Percentiles rank a stretch among this genome's conserved stretches.
Evolutionary conservation across 2,888 invertebrate species (phyloP).

Genomic region (Eledona agricola): DNA sequence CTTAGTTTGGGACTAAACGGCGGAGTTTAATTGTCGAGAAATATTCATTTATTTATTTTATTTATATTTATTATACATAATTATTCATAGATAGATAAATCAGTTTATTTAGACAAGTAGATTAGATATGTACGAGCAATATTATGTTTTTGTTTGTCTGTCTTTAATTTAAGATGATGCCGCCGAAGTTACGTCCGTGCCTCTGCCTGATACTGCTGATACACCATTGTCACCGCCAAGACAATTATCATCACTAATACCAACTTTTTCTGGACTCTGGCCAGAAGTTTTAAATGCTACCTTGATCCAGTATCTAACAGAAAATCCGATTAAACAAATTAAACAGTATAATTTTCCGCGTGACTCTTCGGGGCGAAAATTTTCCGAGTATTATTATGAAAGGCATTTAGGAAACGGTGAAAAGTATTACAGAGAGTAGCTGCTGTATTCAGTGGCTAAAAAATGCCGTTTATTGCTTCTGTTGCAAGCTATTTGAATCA

Average conservation of each 20-base stretch:
- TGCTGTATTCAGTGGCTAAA: conserved; percentile 34
- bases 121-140: conserved; percentile 20
- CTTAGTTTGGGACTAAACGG: too few relatives aligned
- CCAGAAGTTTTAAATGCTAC: conserved; percentile 40
- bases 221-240: conserved; percentile 33
- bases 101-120: too few relatives aligned
- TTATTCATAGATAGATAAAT: too few relatives aligned
- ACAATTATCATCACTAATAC: conserved; percentile 34
- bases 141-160: conserved; percentile 34
- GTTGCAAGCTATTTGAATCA: conserved; percentile 34
- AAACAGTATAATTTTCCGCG: conserved; percentile 40
- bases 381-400: conserved; percentile 29
- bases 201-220: too few relatives aligned
- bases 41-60: too few relatives aligned
- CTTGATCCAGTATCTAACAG: conserved; percentile 38
- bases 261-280: conserved; percentile 41
- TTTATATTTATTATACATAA: too few relatives aligned
- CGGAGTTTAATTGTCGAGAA: too few relatives aligned
- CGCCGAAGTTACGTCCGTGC: too few relatives aligned
- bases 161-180: too few relatives aligned
- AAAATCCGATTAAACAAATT: conserved; percentile 40
- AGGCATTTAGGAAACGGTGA: conserved; percentile 36
- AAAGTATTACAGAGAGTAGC: conserved; percentile 37
- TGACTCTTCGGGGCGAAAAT: conserved; percentile 37
- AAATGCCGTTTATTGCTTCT: conserved; percentile 33